Percentiles rank a stretch among this genome's conserved stretches.
phyloP scores from a whole-genome alignment of 2,888 invertebrate genomes.

The Blastobasis adustella region DNA sequence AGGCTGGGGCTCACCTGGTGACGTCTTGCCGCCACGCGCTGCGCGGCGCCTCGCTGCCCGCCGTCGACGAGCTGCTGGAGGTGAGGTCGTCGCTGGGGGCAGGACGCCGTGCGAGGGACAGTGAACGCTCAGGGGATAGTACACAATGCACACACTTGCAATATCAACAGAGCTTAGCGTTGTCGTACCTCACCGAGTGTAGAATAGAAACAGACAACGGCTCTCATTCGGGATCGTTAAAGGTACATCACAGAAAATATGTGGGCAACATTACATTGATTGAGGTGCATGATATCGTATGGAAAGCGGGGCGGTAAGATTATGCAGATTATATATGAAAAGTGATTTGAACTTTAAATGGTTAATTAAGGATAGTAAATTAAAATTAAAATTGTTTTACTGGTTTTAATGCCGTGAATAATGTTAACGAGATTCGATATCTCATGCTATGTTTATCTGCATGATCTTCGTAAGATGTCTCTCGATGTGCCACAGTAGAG shows the following conservation, averaged over 20 bases:
- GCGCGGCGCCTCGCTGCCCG: constrained; percentile 56
- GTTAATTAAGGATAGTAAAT: too few relatives aligned
- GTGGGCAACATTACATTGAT: background rate
- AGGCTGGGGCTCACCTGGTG: constrained; percentile 50
- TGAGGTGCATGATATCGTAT: background rate
- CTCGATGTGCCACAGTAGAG: too few relatives aligned
- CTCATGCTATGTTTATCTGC: too few relatives aligned
- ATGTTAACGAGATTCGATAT: too few relatives aligned
- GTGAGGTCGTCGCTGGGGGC: constrained; percentile 63
- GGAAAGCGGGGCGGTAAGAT: too few relatives aligned
- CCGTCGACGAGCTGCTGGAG: constrained; percentile 63
- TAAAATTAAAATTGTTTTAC: too few relatives aligned
- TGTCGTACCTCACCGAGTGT: background rate
- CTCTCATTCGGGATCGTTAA: too few relatives aligned
- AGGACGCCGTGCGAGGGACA: constrained; percentile 50
- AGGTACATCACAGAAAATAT: too few relatives aligned
- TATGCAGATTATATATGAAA: too few relatives aligned
- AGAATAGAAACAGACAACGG: background rate
- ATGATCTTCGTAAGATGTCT: too few relatives aligned
- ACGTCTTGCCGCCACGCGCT: constrained; percentile 66
- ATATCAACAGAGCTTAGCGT: constrained; percentile 4
- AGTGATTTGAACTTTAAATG: too few relatives aligned
- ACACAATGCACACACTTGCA: constrained; percentile 59
- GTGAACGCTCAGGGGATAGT: constrained; percentile 50
- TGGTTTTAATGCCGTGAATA: too few relatives aligned